Evolutionary conservation across 2,888 invertebrate species (phyloP).

Genomic region (Callinectes sapidus): DNA sequence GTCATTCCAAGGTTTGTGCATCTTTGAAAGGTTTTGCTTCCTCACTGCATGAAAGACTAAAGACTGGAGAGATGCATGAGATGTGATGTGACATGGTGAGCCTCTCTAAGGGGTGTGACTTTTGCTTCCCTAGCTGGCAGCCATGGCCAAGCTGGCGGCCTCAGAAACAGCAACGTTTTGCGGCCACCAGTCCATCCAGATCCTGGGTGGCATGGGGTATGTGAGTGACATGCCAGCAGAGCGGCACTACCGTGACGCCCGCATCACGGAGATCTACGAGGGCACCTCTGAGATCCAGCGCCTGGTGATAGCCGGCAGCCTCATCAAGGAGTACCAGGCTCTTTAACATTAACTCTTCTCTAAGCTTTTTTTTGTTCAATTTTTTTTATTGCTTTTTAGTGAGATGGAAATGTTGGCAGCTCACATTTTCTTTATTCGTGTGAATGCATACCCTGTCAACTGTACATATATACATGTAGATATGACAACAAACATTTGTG

Average conservation of each 20-base stretch:
- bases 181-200: constrained; percentile 92
- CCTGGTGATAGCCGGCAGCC: constrained; percentile 90
- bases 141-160: constrained; percentile 96
- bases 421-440: neutral
- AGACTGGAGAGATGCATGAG: neutral
- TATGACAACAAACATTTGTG: neutral
- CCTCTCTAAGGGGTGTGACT: neutral
- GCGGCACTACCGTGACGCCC: constrained; percentile 93
- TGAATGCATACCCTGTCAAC: neutral
- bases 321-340: constrained; percentile 86
- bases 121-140: constrained; percentile 83
- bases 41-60: neutral
- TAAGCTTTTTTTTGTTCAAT: neutral
- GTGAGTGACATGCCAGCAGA: constrained; percentile 98
- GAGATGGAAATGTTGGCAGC: neutral
- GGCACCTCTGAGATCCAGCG: constrained; percentile 97
- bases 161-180: constrained; percentile 94
- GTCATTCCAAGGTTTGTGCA: neutral
- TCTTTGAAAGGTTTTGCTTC: neutral
- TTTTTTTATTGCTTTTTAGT: neutral
- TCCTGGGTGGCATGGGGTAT: constrained; percentile 95
- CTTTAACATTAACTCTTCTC: neutral
- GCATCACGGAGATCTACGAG: constrained; percentile 98
- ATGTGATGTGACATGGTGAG: neutral
- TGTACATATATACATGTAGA: neutral